A percentile compares a stretch with the other conserved stretches of the same genome.
Evolutionary conservation across 2,888 invertebrate genomes (phyloP).

Genomic region (Stenodema calcarata): DNA sequence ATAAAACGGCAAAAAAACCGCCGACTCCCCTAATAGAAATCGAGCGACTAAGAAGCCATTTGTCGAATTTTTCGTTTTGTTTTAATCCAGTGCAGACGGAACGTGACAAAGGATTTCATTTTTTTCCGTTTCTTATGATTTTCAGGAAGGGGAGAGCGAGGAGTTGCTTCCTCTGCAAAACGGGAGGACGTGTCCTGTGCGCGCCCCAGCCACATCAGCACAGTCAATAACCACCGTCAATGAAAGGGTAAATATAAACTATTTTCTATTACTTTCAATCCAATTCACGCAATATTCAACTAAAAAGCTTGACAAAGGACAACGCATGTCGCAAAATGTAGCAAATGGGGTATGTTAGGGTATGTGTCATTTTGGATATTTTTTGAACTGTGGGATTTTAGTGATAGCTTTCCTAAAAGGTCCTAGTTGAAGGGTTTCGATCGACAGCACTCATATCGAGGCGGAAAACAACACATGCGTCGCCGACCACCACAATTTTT

Average conservation of each 20-base stretch:
- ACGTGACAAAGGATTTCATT: neutral
- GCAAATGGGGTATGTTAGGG: too few relatives aligned
- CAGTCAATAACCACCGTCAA: neutral
- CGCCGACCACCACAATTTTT: too few relatives aligned
- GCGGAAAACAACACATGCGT: too few relatives aligned
- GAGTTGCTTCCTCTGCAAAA: constrained; percentile 35
- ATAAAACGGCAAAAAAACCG: neutral
- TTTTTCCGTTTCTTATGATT: neutral
- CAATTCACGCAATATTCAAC: too few relatives aligned
- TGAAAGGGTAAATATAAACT: constrained; percentile 28
- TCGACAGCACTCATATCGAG: too few relatives aligned
- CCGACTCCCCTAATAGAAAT: neutral
- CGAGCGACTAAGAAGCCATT: neutral
- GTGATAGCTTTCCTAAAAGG: neutral
- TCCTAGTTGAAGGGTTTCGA: neutral
- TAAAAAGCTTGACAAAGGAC: too few relatives aligned
- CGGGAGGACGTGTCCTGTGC: constrained; percentile 12
- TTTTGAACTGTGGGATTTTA: too few relatives aligned
- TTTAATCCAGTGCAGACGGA: neutral
- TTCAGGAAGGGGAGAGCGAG: constrained; percentile 34
- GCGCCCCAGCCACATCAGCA: neutral
- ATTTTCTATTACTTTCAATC: too few relatives aligned
- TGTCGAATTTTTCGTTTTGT: neutral
- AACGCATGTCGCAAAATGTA: too few relatives aligned
- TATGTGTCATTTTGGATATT: too few relatives aligned